A percentile compares a stretch with the other conserved stretches of the same genome.
phyloP scores from a whole-genome alignment of 2,797 vertebrate species.

The Podargus strigoides region DNA sequence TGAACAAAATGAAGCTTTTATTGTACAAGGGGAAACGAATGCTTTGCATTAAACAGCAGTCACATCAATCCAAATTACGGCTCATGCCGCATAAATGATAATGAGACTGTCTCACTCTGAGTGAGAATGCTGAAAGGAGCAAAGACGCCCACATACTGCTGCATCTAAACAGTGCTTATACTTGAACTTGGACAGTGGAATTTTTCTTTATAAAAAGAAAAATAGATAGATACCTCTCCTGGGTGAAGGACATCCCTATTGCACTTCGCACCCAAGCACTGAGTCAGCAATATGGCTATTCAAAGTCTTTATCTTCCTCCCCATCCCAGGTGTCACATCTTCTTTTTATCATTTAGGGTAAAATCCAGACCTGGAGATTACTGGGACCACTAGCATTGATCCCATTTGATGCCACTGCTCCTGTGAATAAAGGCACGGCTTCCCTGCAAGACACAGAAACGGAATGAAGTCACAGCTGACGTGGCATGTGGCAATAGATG shows the following conservation, averaged over 20 bases:
- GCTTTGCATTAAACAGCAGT: background rate
- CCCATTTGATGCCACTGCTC: background rate
- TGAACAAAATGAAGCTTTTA: slow-evolving; percentile 44
- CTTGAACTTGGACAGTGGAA: background rate
- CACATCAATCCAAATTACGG: slow-evolving; percentile 33
- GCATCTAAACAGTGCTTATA: background rate
- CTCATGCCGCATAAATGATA: background rate
- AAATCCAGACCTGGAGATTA: background rate
- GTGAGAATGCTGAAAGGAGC: background rate
- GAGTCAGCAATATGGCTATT: background rate
- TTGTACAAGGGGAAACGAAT: slow-evolving; percentile 20
- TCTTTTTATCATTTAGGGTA: background rate
- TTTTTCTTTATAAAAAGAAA: background rate
- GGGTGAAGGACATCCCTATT: background rate
- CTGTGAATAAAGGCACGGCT: background rate
- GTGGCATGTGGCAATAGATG: background rate
- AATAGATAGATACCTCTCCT: background rate
- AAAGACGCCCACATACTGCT: background rate
- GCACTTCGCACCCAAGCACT: background rate
- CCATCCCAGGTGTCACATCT: background rate
- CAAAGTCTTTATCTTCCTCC: background rate
- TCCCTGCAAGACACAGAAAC: background rate
- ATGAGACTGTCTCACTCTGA: background rate
- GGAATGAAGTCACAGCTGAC: background rate
- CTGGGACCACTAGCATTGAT: background rate